Base-by-base conservation (phyloP, 2,113 vertebrate species). In the Acrocephalus arundinaceus region DNA sequence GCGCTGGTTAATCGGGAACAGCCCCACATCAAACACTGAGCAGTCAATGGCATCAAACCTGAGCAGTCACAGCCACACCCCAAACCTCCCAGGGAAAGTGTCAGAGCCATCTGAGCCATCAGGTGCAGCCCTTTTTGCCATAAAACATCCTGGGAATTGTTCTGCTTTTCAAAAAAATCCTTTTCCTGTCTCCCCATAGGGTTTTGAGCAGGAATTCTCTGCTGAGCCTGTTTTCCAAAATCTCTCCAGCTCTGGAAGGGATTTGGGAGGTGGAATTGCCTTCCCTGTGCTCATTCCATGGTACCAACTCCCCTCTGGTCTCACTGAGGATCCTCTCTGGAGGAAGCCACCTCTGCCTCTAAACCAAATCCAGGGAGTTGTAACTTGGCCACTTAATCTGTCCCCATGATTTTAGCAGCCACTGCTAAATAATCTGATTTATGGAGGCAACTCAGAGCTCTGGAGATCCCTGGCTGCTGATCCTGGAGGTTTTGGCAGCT, bases 1-100 rank as follows among this genome's bases (percentile, higher is more conserved):
- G 61, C 68, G n/a, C 93, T 16, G 57, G 58, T 96, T 97, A 97
- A 97, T 65, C 11, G 51, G 80, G 89, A 91, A 59, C 11, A 67
- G 72, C 58, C 71, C 6, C 11, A 65, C 33, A 39, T 45, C 57
- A 89, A 90, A 73, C 43, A 91, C 33, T 13, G 80, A 72, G 46
- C 74, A 93, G 27, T 68, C 71, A 59, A 3, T 15, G 78, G 58
- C 27, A 31, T 37, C 49, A 43, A 35, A 35, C 35, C 33, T 13
- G 80, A 72, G 46, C 13, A 51, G 48, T 6, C 89, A 54, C 15
- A 80, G 63, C 58, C 27, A 30, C 17, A n/a, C 6, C 6, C 68
- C 59, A 55, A 65, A 46, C 11, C 61, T 85, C 23, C n/a, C 80
- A 25, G 39, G 24, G 5, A 45, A 55, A 33, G 27, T 63, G 61